Evolutionary conservation across 1,140 invertebrate species (phyloP).

Genomic region (Arctopsyche grandis): DNA sequence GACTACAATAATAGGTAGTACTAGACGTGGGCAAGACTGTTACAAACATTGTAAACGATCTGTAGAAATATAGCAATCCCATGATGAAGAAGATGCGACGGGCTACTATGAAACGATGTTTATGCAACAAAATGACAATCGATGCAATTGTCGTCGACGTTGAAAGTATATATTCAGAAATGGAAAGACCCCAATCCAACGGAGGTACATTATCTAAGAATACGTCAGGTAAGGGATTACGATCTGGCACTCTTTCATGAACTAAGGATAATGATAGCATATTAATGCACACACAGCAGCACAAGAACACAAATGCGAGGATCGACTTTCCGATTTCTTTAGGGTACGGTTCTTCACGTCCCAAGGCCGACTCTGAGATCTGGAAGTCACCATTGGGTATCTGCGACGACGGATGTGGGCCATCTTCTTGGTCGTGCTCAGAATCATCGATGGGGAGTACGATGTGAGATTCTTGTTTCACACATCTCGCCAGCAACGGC

Average conservation of each 20-base stretch:
- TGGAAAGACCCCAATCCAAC: constrained; percentile 81
- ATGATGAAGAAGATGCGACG: constrained; percentile 85
- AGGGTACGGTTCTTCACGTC: constrained; percentile 63
- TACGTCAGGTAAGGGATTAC: constrained; percentile 81
- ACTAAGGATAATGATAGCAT: constrained; percentile 80
- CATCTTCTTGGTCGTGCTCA: constrained; percentile 63
- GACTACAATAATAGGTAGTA: constrained; percentile 84
- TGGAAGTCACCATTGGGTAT: constrained; percentile 62
- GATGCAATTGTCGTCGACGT: constrained; percentile 77
- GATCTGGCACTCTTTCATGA: constrained; percentile 85
- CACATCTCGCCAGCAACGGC: constrained; percentile 63
- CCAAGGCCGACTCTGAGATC: constrained; percentile 60
- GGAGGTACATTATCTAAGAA: constrained; percentile 79
- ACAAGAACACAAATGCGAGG: constrained; percentile 64
- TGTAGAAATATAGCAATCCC: constrained; percentile 86
- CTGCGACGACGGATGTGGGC: constrained; percentile 57
- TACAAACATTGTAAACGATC: constrained; percentile 89
- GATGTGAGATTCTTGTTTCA: constrained; percentile 59
- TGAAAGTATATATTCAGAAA: constrained; percentile 89
- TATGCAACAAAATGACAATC: constrained; percentile 83
- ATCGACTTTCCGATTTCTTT: constrained; percentile 66
- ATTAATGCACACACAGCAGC: constrained; percentile 62
- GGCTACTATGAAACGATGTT: constrained; percentile 87
- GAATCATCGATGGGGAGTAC: constrained; percentile 60
- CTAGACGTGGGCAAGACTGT: constrained; percentile 87